Evolutionary conservation across 2,888 invertebrate genomes (phyloP), one percentile per base, ranked within the genome.

Genomic region (Caenorhabditis sp.): DNA sequence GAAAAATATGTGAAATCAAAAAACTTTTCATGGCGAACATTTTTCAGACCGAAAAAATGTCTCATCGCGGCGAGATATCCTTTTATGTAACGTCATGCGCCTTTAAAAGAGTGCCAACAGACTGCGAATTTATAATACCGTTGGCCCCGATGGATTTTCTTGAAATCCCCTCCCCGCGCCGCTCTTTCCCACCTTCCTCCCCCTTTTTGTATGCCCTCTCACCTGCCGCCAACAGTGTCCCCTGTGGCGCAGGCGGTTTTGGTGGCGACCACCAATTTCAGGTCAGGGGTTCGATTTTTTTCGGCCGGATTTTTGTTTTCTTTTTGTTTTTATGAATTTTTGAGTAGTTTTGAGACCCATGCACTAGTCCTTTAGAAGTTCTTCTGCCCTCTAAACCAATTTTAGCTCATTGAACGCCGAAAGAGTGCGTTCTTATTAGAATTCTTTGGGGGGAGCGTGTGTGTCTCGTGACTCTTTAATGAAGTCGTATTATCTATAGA

Each of bases 401-500:
- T n/a, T n/a, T n/a, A n/a, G n/a, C n/a, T n/a, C n/a, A n/a, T n/a
- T n/a, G n/a, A n/a, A n/a, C n/a, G n/a, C n/a, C n/a, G n/a, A n/a
- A n/a, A n/a, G n/a, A n/a, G n/a, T n/a, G n/a, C n/a, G 31, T 35
- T 35, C 4, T 35, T 47, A n/a, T n/a, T n/a, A n/a, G n/a, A n/a
- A n/a, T n/a, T n/a, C n/a, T 19, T 19, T 22, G 2, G 12, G 6
- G 12, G 2, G 12, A 12, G n/a, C n/a, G 19, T 5, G 5, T 49
- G 19, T n/a, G 49, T 22, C n/a, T 38, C 61, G 41, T 61, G 61
- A 41, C 61, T 61, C 41, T 31, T 41, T 59, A 59, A 59, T 59
- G 59, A 38, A 61, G 19, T 12, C 24, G 7, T 24, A 38, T 4
- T 26, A 10, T 26, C 54, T 7, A 24, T 10, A 19, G 38, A 38